These are phyloP conservation scores for Agrotis puta DNA, from an alignment of 2,888 invertebrate species.

Conservation along the genomic window DNA sequence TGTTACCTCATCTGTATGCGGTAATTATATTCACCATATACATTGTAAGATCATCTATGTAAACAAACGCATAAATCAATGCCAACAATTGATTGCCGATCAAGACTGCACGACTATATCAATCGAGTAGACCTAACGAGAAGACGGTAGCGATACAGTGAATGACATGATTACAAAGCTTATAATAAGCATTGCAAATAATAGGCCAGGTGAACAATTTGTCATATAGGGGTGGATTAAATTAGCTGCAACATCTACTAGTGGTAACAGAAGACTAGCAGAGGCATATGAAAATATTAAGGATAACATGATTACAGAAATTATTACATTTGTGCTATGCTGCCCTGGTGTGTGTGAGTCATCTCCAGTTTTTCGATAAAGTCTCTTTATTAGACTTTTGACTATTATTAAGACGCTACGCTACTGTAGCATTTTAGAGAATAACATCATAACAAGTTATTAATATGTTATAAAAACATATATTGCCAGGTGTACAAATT, in stretches of 20 bases:
- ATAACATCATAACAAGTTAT: background rate
- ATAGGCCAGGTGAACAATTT: background rate
- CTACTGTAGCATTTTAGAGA: background rate
- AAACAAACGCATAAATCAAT: slow-evolving; percentile 43
- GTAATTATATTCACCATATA: slow-evolving; percentile 47
- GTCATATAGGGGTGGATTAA: background rate
- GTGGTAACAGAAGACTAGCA: background rate
- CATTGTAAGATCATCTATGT: slow-evolving; percentile 33
- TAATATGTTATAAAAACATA: background rate
- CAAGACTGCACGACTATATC: slow-evolving; percentile 34
- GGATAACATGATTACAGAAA: background rate
- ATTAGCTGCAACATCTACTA: background rate
- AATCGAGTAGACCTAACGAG: slow-evolving; percentile 18
- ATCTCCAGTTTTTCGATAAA: too few species aligned
- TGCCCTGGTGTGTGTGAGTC: background rate
- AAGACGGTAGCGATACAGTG: slow-evolving; percentile 23
- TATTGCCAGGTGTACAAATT: background rate
- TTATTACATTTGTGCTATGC: background rate
- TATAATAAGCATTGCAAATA: slow-evolving; percentile 25
- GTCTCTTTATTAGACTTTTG: too few species aligned
- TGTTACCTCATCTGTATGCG: slow-evolving; percentile 49
- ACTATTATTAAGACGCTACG: too few species aligned
- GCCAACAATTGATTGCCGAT: slow-evolving; percentile 49
- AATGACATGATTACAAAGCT: slow-evolving; percentile 29
- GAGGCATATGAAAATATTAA: background rate